Evolutionary conservation across 2,113 vertebrate genomes (phyloP), one percentile per base, ranked within the genome.

Genomic region (Pollimyrus isidori): DNA sequence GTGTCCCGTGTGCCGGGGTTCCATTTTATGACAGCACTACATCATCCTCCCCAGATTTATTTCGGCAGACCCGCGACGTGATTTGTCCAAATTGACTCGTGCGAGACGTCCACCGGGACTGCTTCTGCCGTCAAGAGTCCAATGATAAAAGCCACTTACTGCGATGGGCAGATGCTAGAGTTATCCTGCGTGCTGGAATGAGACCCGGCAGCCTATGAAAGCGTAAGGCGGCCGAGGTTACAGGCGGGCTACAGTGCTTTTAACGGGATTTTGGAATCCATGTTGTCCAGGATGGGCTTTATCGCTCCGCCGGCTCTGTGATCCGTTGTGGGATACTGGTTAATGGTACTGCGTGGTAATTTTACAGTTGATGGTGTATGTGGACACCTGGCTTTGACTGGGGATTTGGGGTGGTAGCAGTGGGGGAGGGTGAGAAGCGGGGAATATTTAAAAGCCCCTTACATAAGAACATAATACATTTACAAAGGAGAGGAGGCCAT

Each of bases 301-400:
- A 83, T 89, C 73, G 50, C 48, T 89, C 48, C 30, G 73, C 30
- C 35, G n/a, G 73, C 88, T 56, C 49, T 23, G n/a, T 15, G 50
- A 39, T 86, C 56, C 13, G 15, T 86, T 4, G 92, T 91, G 53
- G 23, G 87, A 39, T 80, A 17, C 62, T 26, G 88, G 92, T 93
- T 93, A 90, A 92, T 93, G 95, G 13, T 50, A 95, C 95, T 94
- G 94, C 76, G 91, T 93, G 92, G 93, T 96, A 95, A 96, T 96
- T 95, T 96, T 94, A 96, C 62, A 69, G 95, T 94, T 93, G 94
- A 95, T 95, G 93, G 93, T 94, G 94, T 93, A 91, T 94, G 93
- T 92, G 93, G 94, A 94, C 83, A 93, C 92, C 45, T 95, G 94
- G 94, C 90, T 94, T 95, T 94, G 45, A 35, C 69, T 83, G 69